Conservation (phyloP, 2,797 vertebrate genomes). For the Tragelaphus oryx region DNA sequence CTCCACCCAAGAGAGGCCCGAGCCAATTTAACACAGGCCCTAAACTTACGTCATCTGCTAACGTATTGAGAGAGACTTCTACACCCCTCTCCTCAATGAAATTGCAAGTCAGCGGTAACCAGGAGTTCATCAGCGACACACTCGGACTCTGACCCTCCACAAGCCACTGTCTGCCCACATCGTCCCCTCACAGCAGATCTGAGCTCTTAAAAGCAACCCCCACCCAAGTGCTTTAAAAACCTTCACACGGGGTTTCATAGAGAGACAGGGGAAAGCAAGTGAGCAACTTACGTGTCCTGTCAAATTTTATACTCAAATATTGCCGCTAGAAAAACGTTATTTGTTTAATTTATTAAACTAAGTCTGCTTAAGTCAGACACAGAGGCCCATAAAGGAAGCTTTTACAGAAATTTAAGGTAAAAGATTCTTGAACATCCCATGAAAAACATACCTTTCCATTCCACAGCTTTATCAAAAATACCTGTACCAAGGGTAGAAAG, state of each 20-base stretch:
- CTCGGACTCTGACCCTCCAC: neutral
- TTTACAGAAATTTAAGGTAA: conserved; percentile 65
- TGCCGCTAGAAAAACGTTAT: neutral
- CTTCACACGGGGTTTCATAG: neutral
- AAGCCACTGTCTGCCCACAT: neutral
- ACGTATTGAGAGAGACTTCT: neutral
- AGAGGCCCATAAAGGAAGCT: conserved; percentile 74
- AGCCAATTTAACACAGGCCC: neutral
- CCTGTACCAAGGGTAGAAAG: conserved; percentile 76
- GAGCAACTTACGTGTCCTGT: neutral
- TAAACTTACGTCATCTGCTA: neutral
- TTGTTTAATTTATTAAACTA: conserved; percentile 31
- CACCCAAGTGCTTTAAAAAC: conserved; percentile 24
- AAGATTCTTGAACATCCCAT: conserved; percentile 59
- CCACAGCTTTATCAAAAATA: conserved; percentile 79
- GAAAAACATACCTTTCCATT: conserved; percentile 78
- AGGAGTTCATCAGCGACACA: neutral
- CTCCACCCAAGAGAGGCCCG: neutral
- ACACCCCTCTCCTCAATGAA: conserved; percentile 53
- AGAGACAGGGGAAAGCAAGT: neutral
- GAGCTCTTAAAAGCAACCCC: conserved; percentile 13
- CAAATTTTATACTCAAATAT: neutral
- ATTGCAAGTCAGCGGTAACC: conserved; percentile 23
- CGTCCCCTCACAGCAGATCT: neutral
- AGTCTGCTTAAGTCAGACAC: conserved; percentile 71